Evolutionary conservation across 2,888 invertebrate species (phyloP), one percentile per base, ranked within the genome.

Genomic region (Mesodorylaimus sp.): DNA sequence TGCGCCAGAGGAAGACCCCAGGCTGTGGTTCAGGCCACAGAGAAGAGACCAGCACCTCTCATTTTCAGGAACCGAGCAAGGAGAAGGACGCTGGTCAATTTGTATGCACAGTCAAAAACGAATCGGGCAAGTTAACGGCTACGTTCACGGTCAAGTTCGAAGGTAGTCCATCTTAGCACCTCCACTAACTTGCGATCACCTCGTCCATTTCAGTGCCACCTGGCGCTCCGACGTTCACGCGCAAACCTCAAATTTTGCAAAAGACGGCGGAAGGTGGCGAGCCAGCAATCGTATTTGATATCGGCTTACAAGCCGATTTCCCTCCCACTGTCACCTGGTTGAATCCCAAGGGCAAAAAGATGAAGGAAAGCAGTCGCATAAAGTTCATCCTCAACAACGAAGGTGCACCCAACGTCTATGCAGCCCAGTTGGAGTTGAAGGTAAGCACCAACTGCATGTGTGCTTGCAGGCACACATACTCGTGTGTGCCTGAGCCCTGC

Each of bases 61-160:
- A n/a, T n/a, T 65, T 66, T 24, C 61, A 84, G 83, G 88, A 91
- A 72, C 89, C 91, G 57, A 85, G 85, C 65, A 78, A 87, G 58
- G 86, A 87, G 65, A 65, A 65, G 55, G 65, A 65, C 55, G 65
- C 65, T 49, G 65, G 65, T 38, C 65, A 65, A 53, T 64, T 65
- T 51, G 60, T 65, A 47, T 66, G 65, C 57, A 65, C 65, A 3
- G 65, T 62, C 45, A 65, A 62, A 55, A 65, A 65, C 57, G 62
- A 64, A 52, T 65, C 65, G 19, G 65, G 65, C 51, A 65, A 65
- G 53, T 57, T 65, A 26, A 65, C 65, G 44, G 65, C 65, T 51
- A 65, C 65, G 24, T 65, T 65, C 60, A 64, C 64, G 48, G 65
- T 65, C 53, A 65, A 65, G 53, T 65, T 65, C 53, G 65, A 65